Evolutionary conservation across 2,888 invertebrate species (phyloP).

Genomic region (Melieria picta): DNA sequence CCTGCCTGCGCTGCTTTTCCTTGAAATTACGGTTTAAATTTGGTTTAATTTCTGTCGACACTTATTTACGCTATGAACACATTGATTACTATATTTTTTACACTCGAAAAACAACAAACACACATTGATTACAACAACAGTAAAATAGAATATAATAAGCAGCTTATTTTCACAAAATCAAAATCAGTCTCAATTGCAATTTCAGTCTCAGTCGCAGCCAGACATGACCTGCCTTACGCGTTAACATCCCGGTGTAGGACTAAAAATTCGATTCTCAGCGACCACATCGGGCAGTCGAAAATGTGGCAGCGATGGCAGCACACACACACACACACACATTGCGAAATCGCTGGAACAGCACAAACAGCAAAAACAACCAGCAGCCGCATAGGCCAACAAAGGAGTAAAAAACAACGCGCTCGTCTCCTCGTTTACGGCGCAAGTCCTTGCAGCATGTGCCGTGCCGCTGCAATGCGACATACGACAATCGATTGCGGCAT

Average conservation of each 20-base stretch:
- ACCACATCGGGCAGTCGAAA: constrained; percentile 37
- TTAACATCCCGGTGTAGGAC: constrained; percentile 67
- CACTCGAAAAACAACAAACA: not conserved
- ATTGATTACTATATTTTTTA: too few relatives aligned
- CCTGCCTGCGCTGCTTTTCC: not conserved
- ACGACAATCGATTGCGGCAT: not conserved
- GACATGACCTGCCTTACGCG: constrained; percentile 67
- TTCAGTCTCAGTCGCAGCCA: constrained; percentile 48
- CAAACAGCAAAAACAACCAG: constrained; percentile 23
- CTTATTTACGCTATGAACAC: too few relatives aligned
- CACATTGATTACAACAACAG: not conserved
- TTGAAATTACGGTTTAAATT: not conserved
- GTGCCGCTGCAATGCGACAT: too few relatives aligned
- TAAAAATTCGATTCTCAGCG: constrained; percentile 50
- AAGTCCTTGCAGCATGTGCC: too few relatives aligned
- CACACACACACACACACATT: not conserved
- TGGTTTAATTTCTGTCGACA: not conserved
- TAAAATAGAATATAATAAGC: constrained; percentile 5
- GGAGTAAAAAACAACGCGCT: constrained; percentile 35
- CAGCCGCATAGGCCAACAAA: constrained; percentile 28
- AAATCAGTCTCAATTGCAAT: constrained; percentile 26
- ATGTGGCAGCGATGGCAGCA: constrained; percentile 37
- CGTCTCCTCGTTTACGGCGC: too few relatives aligned
- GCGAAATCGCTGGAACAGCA: constrained; percentile 23
- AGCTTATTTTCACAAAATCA: too few relatives aligned